These are phyloP conservation scores for Chloropsis cyanopogon DNA, from an alignment of 2,113 vertebrate species.

Conservation along the genomic window DNA sequence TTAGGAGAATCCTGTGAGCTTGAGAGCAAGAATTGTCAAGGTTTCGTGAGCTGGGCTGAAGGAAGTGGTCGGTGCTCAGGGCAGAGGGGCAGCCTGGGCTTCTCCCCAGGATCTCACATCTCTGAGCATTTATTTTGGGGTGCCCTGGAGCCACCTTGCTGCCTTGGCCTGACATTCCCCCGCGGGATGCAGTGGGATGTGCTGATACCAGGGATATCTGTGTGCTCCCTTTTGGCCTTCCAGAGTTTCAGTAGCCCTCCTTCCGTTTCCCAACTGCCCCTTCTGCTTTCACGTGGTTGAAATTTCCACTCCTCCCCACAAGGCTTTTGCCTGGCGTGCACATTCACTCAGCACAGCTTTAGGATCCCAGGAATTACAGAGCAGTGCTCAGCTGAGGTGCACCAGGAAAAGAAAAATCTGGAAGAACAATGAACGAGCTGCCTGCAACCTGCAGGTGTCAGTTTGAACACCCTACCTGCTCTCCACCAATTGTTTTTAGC, in stretches of 20 bases:
- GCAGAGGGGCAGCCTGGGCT: neutral
- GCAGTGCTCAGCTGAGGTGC: neutral
- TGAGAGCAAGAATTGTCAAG: neutral
- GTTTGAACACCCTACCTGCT: neutral
- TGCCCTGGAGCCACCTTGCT: neutral
- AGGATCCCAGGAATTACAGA: fast-evolving
- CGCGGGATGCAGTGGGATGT: fast-evolving
- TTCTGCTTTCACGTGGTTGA: neutral
- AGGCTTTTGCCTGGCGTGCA: neutral
- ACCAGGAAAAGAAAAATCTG: neutral
- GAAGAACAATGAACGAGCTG: fast-evolving
- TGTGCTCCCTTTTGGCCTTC: neutral
- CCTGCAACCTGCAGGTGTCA: neutral
- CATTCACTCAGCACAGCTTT: neutral
- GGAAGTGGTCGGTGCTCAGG: neutral
- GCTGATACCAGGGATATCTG: fast-evolving
- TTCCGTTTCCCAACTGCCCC: fast-evolving
- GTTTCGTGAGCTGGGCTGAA: neutral
- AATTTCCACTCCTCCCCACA: neutral
- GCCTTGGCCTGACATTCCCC: neutral
- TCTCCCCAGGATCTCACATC: neutral
- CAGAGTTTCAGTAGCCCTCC: neutral
- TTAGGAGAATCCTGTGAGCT: neutral
- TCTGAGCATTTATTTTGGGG: neutral
- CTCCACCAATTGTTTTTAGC: neutral